Conservation (phyloP, 64 coral and sea anemone genomes). For the Montipora sp. region DNA sequence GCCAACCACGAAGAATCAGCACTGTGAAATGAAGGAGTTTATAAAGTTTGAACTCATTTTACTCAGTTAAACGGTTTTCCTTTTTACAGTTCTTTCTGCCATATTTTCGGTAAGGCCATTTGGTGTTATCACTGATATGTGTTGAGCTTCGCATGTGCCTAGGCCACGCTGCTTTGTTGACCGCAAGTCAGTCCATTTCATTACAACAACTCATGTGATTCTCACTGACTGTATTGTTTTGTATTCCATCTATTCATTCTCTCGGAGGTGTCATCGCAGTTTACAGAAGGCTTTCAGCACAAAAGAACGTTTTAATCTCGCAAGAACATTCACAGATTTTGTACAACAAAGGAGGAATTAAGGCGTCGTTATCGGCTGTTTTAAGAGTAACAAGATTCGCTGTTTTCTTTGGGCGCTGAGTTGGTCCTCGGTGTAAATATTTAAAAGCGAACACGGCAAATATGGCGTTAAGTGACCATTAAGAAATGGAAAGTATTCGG, state of each 20-base stretch:
- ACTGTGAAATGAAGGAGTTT: too few species aligned
- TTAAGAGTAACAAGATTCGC: conserved; percentile 30
- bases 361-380: conserved; percentile 7
- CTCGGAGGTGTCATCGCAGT: conserved; percentile 19
- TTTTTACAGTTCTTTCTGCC: not conserved
- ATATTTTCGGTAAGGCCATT: not conserved
- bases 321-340: conserved; percentile 13
- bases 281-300: conserved; percentile 46
- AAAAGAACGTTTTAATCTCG: conserved; percentile 33
- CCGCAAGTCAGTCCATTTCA: conserved; percentile 2
- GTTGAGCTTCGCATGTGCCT: not conserved
- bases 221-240: not conserved
- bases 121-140: not conserved
- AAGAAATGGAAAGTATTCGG: conserved; percentile 36
- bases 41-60: too few species aligned
- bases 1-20: too few species aligned
- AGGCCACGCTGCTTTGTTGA: conserved; percentile 3
- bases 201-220: conserved; percentile 6
- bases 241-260: not conserved
- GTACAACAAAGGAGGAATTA: conserved; percentile 33
- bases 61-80: too few species aligned
- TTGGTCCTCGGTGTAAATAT: conserved; percentile 39
- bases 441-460: conserved; percentile 9
- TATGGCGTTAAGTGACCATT: conserved; percentile 13
- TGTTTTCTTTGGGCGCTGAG: conserved; percentile 51